Base-by-base conservation (phyloP, 1,140 invertebrate genomes). In the Diprion similis region DNA sequence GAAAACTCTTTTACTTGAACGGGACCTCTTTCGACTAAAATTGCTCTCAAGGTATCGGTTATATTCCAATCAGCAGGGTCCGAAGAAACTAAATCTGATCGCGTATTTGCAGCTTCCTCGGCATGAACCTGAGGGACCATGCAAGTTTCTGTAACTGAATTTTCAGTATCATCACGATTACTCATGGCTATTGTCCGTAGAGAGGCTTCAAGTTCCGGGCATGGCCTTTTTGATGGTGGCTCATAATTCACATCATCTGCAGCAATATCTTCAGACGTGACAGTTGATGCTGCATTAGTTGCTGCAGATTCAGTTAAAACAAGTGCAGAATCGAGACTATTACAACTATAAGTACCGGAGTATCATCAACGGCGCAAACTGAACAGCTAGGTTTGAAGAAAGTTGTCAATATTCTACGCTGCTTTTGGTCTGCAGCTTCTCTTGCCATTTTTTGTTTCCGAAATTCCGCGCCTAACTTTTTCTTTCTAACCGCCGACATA, bases 1-100 rank as follows among this genome's bases (percentile, higher is more conserved):
- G 48, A 51, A 51, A 51, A 51, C 48, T 51, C 48, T 51, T 51
- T 51, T 51, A 51, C 48, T 51, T 51, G 48, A 51, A 51, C 48
- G 48, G 48, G 48, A 51, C 48, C 48, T 51, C 15, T 51, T 51
- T 51, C 48, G 48, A 51, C 48, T 51, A 51, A 51, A 51, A 51
- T 51, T 51, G 48, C 48, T 51, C 48, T 51, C 48, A 51, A 51
- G 48, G 48, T 51, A 51, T 51, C 48, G 48, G 48, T 51, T 51
- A 51, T 51, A 51, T 51, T 51, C 48, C 48, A 51, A 51, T 10
- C 48, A 51, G 48, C 48, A 51, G 48, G 48, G 15, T 51, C 48
- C 15, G 48, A 51, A 51, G 48, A 51, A 51, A 51, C 48, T 51
- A 51, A 51, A 51, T 51, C 48, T 51, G 48, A 51, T 51, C 48